Conservation (phyloP, 2,113 vertebrate species). For the Chiloscyllium plagiosum region DNA sequence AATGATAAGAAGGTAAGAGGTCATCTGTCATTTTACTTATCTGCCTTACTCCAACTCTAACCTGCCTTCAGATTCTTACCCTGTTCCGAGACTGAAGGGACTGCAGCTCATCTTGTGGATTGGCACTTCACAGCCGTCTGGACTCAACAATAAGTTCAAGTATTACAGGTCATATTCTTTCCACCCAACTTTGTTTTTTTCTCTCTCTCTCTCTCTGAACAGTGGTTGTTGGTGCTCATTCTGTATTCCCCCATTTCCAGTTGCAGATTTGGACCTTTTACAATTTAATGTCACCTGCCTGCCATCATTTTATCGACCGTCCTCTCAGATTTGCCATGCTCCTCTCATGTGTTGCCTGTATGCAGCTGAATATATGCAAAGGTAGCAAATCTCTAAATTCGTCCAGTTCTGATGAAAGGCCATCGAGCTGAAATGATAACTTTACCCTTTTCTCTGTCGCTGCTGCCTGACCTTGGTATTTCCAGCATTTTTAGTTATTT, state of each 20-base stretch:
- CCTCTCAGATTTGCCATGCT: not conserved
- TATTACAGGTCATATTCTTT: not conserved
- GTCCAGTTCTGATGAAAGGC: not conserved
- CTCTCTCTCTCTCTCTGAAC: too few relatives aligned
- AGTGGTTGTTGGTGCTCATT: not conserved
- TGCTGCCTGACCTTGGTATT: not conserved
- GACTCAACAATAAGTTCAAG: not conserved
- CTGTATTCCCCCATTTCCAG: not conserved
- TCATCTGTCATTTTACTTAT: not conserved
- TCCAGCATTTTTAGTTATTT: not conserved
- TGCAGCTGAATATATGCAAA: not conserved
- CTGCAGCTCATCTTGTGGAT: not conserved
- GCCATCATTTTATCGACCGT: not conserved
- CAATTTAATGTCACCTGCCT: not conserved
- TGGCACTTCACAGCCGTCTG: not conserved
- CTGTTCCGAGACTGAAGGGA: not conserved
- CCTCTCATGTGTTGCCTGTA: too few relatives aligned
- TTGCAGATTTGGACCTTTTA: not conserved
- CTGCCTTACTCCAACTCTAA: not conserved
- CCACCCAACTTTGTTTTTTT: not conserved
- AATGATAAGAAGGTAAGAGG: not conserved
- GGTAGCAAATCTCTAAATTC: not conserved
- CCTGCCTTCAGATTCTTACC: too few relatives aligned
- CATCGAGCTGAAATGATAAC: not conserved
- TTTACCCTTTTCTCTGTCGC: not conserved